Evolutionary conservation across 2,888 invertebrate species (phyloP), one percentile per base, ranked within the genome.

Genomic region (Andrena bicolor): DNA sequence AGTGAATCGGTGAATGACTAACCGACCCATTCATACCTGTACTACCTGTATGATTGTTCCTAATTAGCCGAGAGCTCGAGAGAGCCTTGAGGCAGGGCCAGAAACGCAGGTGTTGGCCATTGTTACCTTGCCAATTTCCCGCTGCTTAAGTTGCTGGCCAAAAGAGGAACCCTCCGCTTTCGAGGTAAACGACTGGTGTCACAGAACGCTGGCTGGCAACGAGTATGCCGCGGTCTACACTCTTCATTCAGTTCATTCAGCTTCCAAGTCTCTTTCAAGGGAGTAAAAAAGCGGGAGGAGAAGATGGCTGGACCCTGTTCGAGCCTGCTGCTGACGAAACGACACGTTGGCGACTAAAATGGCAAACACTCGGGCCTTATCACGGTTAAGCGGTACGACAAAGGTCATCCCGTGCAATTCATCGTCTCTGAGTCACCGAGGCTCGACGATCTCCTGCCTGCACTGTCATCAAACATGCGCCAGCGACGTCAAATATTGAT

Each of bases 401-500:
- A 84, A 80, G 83, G 64, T 83, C 83, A 63, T 61, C 4, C 32
- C 20, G 49, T 30, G 60, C 74, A 80, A 76, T 75, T 80, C 71
- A 68, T 58, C 65, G 28, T 20, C 16, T 8, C 28, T 84, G 84
- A 84, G 48, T 84, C 84, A 84, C 20, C 32, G 13, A 10, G 56
- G 26, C 56, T 26, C 8, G 49, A 65, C 26, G 74, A 69, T 80
- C 72, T 80, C 68, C 56, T 23, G 6, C 32, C 56, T 26, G 26
- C 41, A 53, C 70, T 53, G 72, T 84, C 63, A 77, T 79, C 69
- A 48, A 69, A 69, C 77, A 70, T 51, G 41, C 72, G 63, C 60
- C 66, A 13, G 58, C 75, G 20, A 28, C 74, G 80, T 87, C 80
- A 88, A 56, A 88, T 87, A 87, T 88, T 87, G 83, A 87, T 85